Evolutionary conservation across 2,113 vertebrate species (phyloP).

Genomic region (Semicossyphus pulcher): DNA sequence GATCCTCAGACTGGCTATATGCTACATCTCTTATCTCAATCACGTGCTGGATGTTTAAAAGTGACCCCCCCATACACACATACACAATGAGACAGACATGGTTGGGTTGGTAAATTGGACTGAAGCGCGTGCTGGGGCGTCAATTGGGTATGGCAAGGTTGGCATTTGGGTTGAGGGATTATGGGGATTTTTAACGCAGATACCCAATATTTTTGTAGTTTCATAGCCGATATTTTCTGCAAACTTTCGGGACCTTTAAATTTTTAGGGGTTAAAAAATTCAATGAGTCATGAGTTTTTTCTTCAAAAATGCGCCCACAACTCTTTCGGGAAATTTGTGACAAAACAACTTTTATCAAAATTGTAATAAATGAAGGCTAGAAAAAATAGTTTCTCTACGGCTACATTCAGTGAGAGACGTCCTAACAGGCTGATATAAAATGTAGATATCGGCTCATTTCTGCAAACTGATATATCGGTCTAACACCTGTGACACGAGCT

Average conservation of each 20-base stretch:
- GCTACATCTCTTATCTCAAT: conserved; percentile 91
- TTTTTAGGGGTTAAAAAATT: too few relatives aligned
- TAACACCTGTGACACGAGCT: background rate
- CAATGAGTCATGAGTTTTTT: too few relatives aligned
- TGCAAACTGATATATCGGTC: background rate
- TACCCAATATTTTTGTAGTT: background rate
- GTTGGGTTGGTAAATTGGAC: conserved; percentile 27
- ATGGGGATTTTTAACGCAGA: background rate
- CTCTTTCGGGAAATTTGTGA: too few relatives aligned
- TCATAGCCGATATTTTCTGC: background rate
- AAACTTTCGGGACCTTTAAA: background rate
- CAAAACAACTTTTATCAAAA: too few relatives aligned
- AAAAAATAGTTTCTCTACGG: background rate
- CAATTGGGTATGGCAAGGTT: conserved; percentile 41
- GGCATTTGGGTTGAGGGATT: conserved; percentile 4
- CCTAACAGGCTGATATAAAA: too few relatives aligned
- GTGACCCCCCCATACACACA: background rate
- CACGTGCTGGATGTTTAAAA: conserved; percentile 90
- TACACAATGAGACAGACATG: background rate
- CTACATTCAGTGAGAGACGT: background rate
- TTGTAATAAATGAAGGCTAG: background rate
- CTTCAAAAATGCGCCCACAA: background rate
- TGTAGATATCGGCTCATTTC: too few relatives aligned
- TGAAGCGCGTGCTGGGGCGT: conserved; percentile 22
- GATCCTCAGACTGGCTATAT: conserved; percentile 90